A percentile compares a stretch with the other conserved stretches of the same genome.
Evolutionary conservation across 2,888 invertebrate species (phyloP).

Genomic region (Mythimna lalbum): DNA sequence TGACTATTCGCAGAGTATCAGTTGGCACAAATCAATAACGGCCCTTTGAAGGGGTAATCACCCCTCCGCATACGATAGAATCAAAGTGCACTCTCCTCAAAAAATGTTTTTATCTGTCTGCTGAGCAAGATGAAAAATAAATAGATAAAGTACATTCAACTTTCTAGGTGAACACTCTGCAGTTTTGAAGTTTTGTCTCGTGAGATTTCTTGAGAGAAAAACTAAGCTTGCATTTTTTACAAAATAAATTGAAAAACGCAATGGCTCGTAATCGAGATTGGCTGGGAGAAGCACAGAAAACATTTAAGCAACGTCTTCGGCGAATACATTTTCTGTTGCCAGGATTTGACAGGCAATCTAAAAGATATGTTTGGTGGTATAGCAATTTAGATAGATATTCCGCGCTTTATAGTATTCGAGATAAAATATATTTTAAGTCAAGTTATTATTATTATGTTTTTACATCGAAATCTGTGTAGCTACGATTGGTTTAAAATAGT

Average conservation of each 20-base stretch:
- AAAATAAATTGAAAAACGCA: conserved; percentile 35
- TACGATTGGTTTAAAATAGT: too few species aligned
- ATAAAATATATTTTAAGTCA: too few species aligned
- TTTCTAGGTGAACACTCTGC: conserved; percentile 41
- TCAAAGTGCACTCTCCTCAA: conserved; percentile 35
- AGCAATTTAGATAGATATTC: neutral
- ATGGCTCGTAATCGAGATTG: conserved; percentile 25
- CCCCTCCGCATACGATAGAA: conserved; percentile 8
- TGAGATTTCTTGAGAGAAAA: conserved; percentile 13
- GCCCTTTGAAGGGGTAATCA: conserved; percentile 17
- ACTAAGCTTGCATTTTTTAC: conserved; percentile 19
- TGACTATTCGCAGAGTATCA: conserved; percentile 6
- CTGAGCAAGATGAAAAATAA: conserved; percentile 33
- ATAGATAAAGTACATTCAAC: conserved; percentile 53
- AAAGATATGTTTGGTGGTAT: neutral
- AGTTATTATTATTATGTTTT: too few species aligned
- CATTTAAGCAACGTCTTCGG: neutral
- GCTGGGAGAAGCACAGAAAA: neutral
- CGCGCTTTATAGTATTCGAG: too few species aligned
- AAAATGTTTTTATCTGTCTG: conserved; percentile 34
- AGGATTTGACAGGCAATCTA: conserved; percentile 1
- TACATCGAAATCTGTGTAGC: too few species aligned
- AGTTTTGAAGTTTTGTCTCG: conserved; percentile 12
- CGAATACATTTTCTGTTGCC: neutral
- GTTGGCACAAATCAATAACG: conserved; percentile 31